Percentiles rank a stretch among this genome's conserved stretches.
Conservation (phyloP, 2,113 vertebrate species). For the Callipepla squamata region DNA sequence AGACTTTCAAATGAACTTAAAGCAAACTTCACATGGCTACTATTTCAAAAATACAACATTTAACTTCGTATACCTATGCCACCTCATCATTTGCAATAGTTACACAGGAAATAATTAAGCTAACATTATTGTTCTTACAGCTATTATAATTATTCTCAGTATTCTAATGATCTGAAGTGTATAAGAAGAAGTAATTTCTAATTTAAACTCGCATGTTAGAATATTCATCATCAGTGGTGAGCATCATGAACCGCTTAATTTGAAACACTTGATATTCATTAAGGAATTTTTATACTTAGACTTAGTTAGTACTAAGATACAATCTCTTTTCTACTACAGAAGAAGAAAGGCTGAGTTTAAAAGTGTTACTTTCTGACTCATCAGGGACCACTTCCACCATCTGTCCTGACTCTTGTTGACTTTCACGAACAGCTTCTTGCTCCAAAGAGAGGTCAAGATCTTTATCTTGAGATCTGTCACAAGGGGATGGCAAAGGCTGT, state of each 20-base stretch:
- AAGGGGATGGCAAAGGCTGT: conserved; percentile 84
- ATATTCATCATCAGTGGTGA: not conserved
- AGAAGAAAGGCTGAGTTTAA: not conserved
- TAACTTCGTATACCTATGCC: not conserved
- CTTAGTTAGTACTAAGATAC: not conserved
- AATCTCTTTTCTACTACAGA: not conserved
- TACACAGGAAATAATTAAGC: not conserved
- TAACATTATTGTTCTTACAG: not conserved
- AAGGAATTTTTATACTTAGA: not conserved
- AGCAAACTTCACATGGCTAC: not conserved
- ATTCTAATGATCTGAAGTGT: not conserved
- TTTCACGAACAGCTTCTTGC: conserved; percentile 56
- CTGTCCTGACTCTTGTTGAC: not conserved
- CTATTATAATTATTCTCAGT: not conserved
- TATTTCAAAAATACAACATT: not conserved
- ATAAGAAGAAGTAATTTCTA: not conserved
- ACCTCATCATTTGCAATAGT: not conserved
- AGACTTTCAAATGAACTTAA: not conserved
- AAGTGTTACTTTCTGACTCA: conserved; percentile 58
- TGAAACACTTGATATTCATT: not conserved
- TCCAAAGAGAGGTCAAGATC: conserved; percentile 90
- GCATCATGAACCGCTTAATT: not conserved
- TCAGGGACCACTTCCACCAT: not conserved
- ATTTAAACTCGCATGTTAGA: not conserved
- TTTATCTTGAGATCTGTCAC: conserved; percentile 79